These are phyloP conservation scores for Amblyornis subalaris DNA, from an alignment of 2,113 vertebrate species.

Conservation along the genomic window DNA sequence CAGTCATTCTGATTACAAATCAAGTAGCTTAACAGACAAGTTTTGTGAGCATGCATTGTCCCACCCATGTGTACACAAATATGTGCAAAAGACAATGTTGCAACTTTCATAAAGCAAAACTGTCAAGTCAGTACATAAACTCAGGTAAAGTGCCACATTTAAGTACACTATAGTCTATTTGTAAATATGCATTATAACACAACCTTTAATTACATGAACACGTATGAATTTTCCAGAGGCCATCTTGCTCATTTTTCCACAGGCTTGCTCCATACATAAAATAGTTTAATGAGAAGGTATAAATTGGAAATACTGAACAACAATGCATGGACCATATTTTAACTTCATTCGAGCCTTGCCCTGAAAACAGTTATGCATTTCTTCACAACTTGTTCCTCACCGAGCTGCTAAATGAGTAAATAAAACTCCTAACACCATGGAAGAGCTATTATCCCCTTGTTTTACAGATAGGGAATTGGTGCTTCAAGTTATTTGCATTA, in stretches of 20 bases:
- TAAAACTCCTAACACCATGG: not conserved
- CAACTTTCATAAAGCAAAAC: not conserved
- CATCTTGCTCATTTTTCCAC: not conserved
- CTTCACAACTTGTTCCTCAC: not conserved
- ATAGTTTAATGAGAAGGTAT: not conserved
- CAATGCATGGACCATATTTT: not conserved
- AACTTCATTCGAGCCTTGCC: not conserved
- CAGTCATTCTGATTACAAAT: not conserved
- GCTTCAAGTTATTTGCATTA: not conserved
- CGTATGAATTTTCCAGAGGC: conserved; percentile 1
- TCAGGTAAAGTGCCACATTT: not conserved
- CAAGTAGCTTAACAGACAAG: not conserved
- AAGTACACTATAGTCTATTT: not conserved
- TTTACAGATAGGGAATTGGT: not conserved
- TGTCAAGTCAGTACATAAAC: not conserved
- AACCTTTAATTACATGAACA: conserved; percentile 33
- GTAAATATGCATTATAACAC: not conserved
- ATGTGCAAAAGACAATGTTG: rapidly evolving
- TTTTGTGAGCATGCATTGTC: not conserved
- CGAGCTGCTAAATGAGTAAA: not conserved
- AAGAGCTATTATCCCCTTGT: not conserved
- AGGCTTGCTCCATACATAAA: not conserved
- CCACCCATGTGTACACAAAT: not conserved
- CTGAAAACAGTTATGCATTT: not conserved
- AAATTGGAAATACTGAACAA: not conserved